Evolutionary conservation across 2,888 invertebrate genomes (phyloP), one percentile per base, ranked within the genome.

Genomic region (Flexamia atlantica): DNA sequence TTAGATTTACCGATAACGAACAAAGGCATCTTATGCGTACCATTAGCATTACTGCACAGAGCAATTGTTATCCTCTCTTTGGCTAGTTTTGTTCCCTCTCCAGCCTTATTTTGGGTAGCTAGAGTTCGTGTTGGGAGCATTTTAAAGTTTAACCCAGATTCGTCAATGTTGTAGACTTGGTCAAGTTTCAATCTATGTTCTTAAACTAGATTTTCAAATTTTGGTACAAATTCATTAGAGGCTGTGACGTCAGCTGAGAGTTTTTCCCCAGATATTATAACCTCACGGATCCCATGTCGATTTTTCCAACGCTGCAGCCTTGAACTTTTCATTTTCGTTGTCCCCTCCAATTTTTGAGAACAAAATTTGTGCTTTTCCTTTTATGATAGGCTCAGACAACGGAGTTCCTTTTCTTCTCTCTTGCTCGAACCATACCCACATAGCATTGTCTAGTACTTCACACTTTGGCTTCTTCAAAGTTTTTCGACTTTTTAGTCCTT

Each of bases 101-200:
- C 83, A 84, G 46, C 85, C 84, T 88, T 83, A 50, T 84, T 82
- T 85, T 85, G 85, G 57, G 84, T 83, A 81, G 86, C 86, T 53
- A 86, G 84, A 40, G 87, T 87, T 81, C 85, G 85, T 83, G 82
- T 84, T 32, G 87, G 87, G 60, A 88, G 85, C 82, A 86, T 86
- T 86, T 87, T 87, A 79, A 84, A 88, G 79, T 87, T 87, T 80
- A 88, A 85, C 30, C 87, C 87, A 10, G 87, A 87, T 84, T 88
- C 87, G 81, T 87, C 88, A 36, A 86, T 85, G 72, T 88, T 88
- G 20, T 81, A 68, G 82, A 88, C 84, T 85, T 88, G 87, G 42
- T 83, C 40, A 23, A 74, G 82, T 64, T 57, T 76, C 81, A 82
- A 36, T 20, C 70, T 50, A 42, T 53, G 20, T 79, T 84, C 79